Conservation (phyloP, 2,113 vertebrate species). For the Gymnarchus niloticus region DNA sequence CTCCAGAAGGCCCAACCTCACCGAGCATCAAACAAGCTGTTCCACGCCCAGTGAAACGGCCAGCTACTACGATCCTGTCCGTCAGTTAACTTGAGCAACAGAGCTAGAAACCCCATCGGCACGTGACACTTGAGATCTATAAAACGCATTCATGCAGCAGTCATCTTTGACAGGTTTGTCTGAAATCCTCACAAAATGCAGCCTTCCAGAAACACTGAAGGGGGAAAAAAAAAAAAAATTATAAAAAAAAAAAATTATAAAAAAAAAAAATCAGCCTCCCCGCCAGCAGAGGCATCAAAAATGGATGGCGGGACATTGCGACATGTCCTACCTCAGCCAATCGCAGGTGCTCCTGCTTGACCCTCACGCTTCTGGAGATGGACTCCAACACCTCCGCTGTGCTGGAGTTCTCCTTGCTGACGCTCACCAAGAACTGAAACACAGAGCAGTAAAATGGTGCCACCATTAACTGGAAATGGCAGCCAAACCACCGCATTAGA, state of each 20-base stretch:
- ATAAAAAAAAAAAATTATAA: no score
- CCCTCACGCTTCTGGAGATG: constrained; percentile 74
- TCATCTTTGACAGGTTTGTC: neutral
- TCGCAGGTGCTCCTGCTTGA: constrained; percentile 86
- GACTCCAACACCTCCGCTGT: constrained; percentile 88
- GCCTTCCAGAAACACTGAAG: neutral
- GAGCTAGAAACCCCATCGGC: no score
- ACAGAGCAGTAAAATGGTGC: neutral
- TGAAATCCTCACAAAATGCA: neutral
- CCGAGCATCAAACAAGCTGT: neutral
- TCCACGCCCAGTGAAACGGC: neutral
- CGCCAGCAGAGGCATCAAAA: neutral
- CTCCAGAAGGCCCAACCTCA: neutral
- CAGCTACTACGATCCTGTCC: neutral
- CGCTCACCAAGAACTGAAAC: constrained; percentile 85
- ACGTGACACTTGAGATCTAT: no score
- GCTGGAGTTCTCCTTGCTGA: constrained; percentile 92
- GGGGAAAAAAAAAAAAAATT: no score
- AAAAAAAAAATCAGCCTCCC: no score
- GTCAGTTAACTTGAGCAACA: no score
- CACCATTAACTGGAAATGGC: neutral
- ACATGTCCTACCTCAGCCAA: constrained; percentile 74
- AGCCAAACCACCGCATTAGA: neutral
- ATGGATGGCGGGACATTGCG: neutral
- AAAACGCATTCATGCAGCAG: no score